phyloP scores from a whole-genome alignment of 2,113 vertebrate species.

The Macaca nemestrina region DNA sequence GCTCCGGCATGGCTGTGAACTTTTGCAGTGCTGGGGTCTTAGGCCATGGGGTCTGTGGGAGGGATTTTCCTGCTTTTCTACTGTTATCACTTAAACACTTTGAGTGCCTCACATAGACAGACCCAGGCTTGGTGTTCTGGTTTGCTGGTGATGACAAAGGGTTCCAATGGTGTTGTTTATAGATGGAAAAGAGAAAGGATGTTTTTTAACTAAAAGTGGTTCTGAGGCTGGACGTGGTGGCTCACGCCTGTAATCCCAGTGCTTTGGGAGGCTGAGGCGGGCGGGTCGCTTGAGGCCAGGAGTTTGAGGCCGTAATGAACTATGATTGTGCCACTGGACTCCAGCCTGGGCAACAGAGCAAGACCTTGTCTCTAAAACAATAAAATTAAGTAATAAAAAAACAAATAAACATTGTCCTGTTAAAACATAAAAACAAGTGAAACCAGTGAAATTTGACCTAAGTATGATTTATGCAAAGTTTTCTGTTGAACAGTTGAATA shows the following conservation, averaged over 20 bases:
- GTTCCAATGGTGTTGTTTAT: background rate
- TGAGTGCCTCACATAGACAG: rapidly evolving
- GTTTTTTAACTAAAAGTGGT: background rate
- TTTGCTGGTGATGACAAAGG: background rate
- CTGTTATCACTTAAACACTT: no score
- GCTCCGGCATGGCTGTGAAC: background rate
- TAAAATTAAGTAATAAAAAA: no score
- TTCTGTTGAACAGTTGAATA: background rate
- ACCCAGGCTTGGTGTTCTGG: rapidly evolving
- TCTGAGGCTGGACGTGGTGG: no score
- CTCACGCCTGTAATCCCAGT: no score
- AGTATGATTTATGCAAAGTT: background rate
- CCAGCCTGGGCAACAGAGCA: no score
- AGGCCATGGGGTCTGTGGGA: background rate
- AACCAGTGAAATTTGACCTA: background rate
- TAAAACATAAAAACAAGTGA: background rate
- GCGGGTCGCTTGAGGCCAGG: no score
- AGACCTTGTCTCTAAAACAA: no score
- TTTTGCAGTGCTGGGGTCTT: background rate
- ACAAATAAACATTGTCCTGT: background rate
- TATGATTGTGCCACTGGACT: no score
- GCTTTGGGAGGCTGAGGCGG: no score
- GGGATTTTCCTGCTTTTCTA: background rate
- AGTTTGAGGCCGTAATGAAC: no score
- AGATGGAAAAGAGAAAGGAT: background rate